Percentiles rank a stretch among this genome's conserved stretches.
Evolutionary conservation across 2,113 vertebrate genomes (phyloP).

Genomic region (Rissa tridactyla): DNA sequence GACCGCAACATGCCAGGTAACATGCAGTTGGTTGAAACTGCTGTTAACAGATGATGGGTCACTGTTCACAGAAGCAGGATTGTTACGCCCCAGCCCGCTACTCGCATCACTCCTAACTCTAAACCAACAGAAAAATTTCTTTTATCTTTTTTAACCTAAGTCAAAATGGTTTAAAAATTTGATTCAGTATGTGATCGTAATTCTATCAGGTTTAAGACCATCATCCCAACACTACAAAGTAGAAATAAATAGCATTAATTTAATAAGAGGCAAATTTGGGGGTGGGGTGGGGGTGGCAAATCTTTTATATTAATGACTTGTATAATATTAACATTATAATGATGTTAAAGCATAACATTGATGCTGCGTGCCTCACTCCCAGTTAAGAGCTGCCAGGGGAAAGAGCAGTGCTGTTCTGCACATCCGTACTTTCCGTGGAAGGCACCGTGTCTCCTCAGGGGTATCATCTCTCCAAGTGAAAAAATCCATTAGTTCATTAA

Average conservation of each 20-base stretch:
- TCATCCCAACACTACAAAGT: not conserved
- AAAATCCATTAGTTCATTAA: slow-evolving; percentile 14
- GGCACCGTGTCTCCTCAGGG: not conserved
- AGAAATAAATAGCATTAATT: not conserved
- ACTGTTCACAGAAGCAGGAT: not conserved
- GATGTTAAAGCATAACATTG: not conserved
- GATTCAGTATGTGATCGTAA: not conserved
- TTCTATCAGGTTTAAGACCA: not conserved
- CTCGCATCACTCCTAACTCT: not conserved
- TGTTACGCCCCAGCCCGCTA: not conserved
- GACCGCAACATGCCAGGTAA: not conserved
- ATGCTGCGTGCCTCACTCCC: not conserved
- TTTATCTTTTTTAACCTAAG: not conserved
- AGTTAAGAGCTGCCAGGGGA: not conserved
- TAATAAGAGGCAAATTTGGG: not conserved
- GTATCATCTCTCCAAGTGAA: not conserved
- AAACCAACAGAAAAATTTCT: not conserved
- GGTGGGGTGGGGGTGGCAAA: accelerated
- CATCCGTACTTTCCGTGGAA: not conserved
- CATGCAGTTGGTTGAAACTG: not conserved
- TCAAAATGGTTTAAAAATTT: not conserved
- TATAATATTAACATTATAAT: not conserved
- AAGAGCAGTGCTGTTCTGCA: not conserved
- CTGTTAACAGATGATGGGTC: accelerated
- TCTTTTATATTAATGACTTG: not conserved